These are phyloP conservation scores for Bathynomus jamesi DNA, from an alignment of 1,140 invertebrate species.

Conservation along the genomic window DNA sequence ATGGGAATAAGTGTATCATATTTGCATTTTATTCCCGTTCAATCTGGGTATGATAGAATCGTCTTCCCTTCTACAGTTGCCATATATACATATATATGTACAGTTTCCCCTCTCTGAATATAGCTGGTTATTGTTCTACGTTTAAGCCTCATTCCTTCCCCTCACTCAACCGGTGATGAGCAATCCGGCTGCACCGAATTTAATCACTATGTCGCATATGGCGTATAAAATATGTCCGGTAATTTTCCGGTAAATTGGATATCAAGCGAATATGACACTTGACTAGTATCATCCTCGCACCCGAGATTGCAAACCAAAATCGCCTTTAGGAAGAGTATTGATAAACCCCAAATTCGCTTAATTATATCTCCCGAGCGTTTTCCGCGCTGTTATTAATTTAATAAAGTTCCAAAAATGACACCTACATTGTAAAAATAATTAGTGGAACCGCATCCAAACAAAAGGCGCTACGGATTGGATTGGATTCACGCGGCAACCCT, in stretches of 20 bases:
- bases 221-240: neutral
- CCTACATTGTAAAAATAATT: too few species aligned
- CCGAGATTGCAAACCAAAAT: neutral
- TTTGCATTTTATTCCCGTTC: neutral
- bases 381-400: neutral
- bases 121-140: neutral
- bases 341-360: neutral
- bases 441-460: too few species aligned
- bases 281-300: neutral
- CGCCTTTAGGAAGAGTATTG: neutral
- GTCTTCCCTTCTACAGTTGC: neutral
- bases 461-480: too few species aligned
- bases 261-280: neutral
- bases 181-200: neutral
- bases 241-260: conserved; percentile 1
- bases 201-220: neutral
- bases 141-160: neutral
- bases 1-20: neutral
- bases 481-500: too few species aligned
- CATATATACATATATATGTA: neutral
- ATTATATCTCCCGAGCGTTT: neutral
- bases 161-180: neutral
- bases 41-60: neutral
- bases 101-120: neutral
- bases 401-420: too few species aligned